Base-by-base conservation (phyloP, 35 echinoderm and acorn worm genomes). In the Stichopus chloronotus region DNA sequence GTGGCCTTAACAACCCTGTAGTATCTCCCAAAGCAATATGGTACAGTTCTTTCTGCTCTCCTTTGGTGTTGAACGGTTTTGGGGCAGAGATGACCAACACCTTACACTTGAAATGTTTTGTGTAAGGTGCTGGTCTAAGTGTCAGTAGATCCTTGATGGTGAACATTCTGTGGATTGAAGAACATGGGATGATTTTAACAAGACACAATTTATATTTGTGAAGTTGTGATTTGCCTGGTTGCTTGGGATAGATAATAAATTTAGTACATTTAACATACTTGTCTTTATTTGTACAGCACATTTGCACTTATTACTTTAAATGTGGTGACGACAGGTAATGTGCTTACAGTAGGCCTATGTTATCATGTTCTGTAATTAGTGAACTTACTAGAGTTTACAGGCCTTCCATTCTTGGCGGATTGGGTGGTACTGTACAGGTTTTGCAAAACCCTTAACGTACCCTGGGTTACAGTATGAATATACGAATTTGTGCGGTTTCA, bases 21-120 rank as follows among this genome's bases (percentile, higher is more conserved):
- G 7, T 61, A 52, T 88, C 58, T 25, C 11, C 16, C 8, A 88
- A 16, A 3, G 86, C 86, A n/a, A 87, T 5, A n/a, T 87, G 84
- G 24, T 87, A 87, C 14, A 87, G 56, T 19, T 58, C 59, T 59
- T 87, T 87, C 84, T 65, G 56, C 10, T 87, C 54, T 65, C 84
- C 84, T 24, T 87, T 87, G 5, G 84, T 60, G 23, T 4, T 87
- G 84, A 87, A 87, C 2, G 84, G 20, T 57, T 30, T 57, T 57
- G 56, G 56, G 5, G 53, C 25, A 14, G n/a, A 59, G 0, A 87
- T 59, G 5, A 59, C 54, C 59, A 87, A 19, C 14, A 87, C 84
- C 19, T 87, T 87, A 82, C 23, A 25, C 16, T 82, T 82, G 79
- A 82, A 82, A 8, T 43, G 13, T 82, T 82, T 82, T 9, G 23